phyloP scores from a whole-genome alignment of 2,797 vertebrate species.

The Alca torda region DNA sequence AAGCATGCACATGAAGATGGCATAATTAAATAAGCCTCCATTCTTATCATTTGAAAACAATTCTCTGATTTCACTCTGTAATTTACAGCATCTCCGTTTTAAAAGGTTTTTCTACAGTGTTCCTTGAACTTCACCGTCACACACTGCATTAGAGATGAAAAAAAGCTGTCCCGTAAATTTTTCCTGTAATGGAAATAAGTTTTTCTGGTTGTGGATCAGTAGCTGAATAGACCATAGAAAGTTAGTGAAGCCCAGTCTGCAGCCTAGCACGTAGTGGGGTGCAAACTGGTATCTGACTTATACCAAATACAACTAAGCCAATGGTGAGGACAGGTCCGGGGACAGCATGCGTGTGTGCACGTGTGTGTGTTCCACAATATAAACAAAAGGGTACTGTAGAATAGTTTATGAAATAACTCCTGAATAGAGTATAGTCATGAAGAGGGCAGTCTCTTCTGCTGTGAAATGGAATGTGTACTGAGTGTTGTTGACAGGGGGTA shows the following conservation, averaged over 20 bases:
- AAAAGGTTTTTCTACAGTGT: background rate
- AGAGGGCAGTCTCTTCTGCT: background rate
- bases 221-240: background rate
- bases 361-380: background rate
- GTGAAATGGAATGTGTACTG: background rate
- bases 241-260: background rate
- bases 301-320: background rate
- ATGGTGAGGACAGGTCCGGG: background rate
- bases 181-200: background rate
- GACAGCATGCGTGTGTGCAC: rapidly evolving
- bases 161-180: background rate
- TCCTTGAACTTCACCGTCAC: background rate
- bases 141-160: background rate
- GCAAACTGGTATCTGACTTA: background rate
- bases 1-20: background rate
- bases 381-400: background rate
- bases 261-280: background rate
- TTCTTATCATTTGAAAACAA: background rate
- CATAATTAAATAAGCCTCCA: background rate
- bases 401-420: background rate
- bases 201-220: background rate
- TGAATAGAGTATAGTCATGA: background rate
- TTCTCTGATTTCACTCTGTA: background rate
- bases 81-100: background rate
- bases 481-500: rapidly evolving